Conservation (phyloP, 2,888 invertebrate genomes). For the Volucella inanis region DNA sequence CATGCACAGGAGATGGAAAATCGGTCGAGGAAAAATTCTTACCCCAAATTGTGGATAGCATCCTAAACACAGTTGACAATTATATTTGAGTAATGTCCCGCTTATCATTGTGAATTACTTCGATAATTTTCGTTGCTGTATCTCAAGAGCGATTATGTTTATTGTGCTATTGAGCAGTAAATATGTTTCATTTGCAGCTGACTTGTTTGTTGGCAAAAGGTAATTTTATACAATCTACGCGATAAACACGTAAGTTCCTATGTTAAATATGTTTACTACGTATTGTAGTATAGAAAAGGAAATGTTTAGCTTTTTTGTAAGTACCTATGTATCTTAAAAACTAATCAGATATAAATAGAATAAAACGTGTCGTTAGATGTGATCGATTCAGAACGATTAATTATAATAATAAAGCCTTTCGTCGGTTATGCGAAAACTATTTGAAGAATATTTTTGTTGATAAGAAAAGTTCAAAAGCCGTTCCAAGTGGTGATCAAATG, state of each 20-base stretch:
- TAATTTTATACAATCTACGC: too few relatives aligned
- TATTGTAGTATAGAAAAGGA: not conserved
- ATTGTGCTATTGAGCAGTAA: too few relatives aligned
- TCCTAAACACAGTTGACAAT: too few relatives aligned
- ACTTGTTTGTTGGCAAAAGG: too few relatives aligned
- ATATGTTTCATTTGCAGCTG: too few relatives aligned
- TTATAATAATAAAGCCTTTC: constrained; percentile 3
- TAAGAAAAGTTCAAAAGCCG: constrained; percentile 2
- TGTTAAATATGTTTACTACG: not conserved
- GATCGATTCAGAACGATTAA: constrained; percentile 38
- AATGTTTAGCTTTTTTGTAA: not conserved
- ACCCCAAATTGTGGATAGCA: too few relatives aligned
- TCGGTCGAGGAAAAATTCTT: too few relatives aligned
- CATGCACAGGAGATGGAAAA: too few relatives aligned
- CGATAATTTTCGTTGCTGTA: not conserved
- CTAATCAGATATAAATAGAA: constrained; percentile 29
- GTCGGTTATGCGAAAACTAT: not conserved
- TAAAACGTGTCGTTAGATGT: constrained; percentile 4
- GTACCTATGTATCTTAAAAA: not conserved
- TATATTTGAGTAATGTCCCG: not conserved
- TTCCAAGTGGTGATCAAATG: not conserved
- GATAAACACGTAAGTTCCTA: not conserved
- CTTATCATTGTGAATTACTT: not conserved
- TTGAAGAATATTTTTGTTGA: not conserved
- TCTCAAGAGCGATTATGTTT: too few relatives aligned